These are phyloP conservation scores for Peromyscus nudipes DNA, from an alignment of 2,797 vertebrate species.

Conservation along the genomic window DNA sequence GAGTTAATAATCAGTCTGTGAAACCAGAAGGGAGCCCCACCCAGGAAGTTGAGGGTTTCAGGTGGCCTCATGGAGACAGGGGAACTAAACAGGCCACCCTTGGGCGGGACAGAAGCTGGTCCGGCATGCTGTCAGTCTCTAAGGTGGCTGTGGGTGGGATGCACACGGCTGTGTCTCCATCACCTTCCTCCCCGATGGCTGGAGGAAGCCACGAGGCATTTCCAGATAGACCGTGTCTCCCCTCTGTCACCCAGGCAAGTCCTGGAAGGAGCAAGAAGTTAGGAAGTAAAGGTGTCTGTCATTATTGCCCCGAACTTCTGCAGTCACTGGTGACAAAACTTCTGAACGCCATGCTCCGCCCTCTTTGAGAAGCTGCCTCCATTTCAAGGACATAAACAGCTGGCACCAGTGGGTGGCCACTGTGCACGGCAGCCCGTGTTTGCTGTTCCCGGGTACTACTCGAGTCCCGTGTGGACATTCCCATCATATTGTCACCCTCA, in stretches of 20 bases:
- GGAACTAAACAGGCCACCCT: background rate
- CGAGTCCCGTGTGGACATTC: rapidly evolving
- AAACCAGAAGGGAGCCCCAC: background rate
- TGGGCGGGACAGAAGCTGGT: rapidly evolving
- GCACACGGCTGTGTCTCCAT: rapidly evolving
- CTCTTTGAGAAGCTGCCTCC: background rate
- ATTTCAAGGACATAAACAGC: rapidly evolving
- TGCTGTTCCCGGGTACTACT: rapidly evolving
- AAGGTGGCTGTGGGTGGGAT: background rate
- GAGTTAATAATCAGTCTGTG: slow-evolving; percentile 45
- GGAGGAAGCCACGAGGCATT: background rate
- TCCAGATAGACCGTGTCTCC: background rate
- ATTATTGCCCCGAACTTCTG: rapidly evolving
- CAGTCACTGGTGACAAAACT: background rate
- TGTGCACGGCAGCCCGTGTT: background rate
- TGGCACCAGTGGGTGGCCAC: rapidly evolving
- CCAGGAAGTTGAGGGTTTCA: background rate
- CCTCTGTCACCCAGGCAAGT: background rate
- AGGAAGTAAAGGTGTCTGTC: background rate
- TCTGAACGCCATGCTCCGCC: background rate
- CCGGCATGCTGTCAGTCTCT: rapidly evolving
- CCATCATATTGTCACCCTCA: rapidly evolving
- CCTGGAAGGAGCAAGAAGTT: background rate
- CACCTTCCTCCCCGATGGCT: background rate
- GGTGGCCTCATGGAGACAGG: background rate